phyloP scores from a whole-genome alignment of 1,140 invertebrate species.

The Brachystomella parvula region DNA sequence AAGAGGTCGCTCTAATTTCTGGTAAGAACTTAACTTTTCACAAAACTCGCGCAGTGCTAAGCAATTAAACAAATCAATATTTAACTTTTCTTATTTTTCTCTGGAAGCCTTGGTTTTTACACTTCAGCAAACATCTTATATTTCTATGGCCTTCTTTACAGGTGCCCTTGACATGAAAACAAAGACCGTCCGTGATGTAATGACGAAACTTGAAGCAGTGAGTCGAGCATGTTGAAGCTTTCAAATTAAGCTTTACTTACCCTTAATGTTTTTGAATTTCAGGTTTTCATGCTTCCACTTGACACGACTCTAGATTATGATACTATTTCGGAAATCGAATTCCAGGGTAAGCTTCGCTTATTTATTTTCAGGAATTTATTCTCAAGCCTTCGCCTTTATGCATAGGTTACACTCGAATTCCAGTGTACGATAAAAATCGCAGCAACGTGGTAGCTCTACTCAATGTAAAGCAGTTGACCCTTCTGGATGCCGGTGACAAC shows the following conservation, averaged over 20 bases:
- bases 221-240: constrained; percentile 34
- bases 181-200: constrained; percentile 51
- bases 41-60: too few species aligned
- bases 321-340: constrained; percentile 53
- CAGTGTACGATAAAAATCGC: constrained; percentile 50
- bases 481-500: constrained; percentile 56
- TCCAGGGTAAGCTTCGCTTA: constrained; percentile 34
- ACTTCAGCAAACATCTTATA: too few species aligned
- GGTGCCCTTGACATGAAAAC: constrained; percentile 50
- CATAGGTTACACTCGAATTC: constrained; percentile 56
- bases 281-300: constrained; percentile 51
- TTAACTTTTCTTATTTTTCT: too few species aligned
- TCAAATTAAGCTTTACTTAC: too few species aligned
- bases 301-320: constrained; percentile 50
- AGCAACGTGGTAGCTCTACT: constrained; percentile 54
- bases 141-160: constrained; percentile 53
- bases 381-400: neutral
- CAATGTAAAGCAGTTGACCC: constrained; percentile 58
- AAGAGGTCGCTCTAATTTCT: too few species aligned
- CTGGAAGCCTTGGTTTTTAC: too few species aligned
- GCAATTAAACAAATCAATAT: too few species aligned
- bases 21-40: too few species aligned
- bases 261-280: constrained; percentile 36
- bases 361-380: too few species aligned
- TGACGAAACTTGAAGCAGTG: constrained; percentile 52